Conservation (phyloP, 2,113 vertebrate genomes). For the Seriola rivoliana region DNA sequence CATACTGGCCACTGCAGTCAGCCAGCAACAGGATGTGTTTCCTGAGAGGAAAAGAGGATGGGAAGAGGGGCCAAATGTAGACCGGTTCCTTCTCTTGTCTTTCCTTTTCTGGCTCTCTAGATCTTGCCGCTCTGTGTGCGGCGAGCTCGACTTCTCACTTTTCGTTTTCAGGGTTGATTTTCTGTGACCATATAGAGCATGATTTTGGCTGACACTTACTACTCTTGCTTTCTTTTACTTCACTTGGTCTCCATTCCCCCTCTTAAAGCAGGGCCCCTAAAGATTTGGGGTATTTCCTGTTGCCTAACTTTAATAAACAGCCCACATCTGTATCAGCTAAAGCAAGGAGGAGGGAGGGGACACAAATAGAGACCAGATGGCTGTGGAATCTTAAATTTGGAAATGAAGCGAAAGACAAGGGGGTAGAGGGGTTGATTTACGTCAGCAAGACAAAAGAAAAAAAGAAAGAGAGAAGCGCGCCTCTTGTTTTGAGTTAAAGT, state of each 20-base stretch:
- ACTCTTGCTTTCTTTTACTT: constrained; percentile 45
- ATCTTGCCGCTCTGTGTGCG: constrained; percentile 61
- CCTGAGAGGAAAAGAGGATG: constrained; percentile 93
- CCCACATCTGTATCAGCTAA: constrained; percentile 85
- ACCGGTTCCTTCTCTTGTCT: constrained; percentile 77
- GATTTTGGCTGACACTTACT: constrained; percentile 22
- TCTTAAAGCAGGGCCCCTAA: constrained; percentile 77
- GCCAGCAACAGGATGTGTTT: constrained; percentile 97
- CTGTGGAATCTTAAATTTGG: constrained; percentile 78
- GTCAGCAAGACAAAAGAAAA: constrained; percentile 54
- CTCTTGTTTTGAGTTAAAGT: constrained; percentile 23
- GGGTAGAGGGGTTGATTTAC: constrained; percentile 52
- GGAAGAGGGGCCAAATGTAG: constrained; percentile 84
- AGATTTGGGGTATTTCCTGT: constrained; percentile 88
- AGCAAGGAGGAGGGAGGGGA: constrained; percentile 65
- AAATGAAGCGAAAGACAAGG: constrained; percentile 50
- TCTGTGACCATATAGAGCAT: constrained; percentile 59
- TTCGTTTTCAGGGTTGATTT: constrained; percentile 16
- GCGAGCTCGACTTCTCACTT: constrained; percentile 1
- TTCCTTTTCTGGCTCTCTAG: constrained; percentile 77
- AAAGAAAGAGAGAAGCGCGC: background rate
- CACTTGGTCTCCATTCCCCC: constrained; percentile 40
- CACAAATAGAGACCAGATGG: constrained; percentile 83
- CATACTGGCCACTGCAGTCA: constrained; percentile 83
- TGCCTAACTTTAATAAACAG: constrained; percentile 86